Evolutionary conservation across 64 coral and sea anemone genomes (phyloP).

Genomic region (Montipora cactus): DNA sequence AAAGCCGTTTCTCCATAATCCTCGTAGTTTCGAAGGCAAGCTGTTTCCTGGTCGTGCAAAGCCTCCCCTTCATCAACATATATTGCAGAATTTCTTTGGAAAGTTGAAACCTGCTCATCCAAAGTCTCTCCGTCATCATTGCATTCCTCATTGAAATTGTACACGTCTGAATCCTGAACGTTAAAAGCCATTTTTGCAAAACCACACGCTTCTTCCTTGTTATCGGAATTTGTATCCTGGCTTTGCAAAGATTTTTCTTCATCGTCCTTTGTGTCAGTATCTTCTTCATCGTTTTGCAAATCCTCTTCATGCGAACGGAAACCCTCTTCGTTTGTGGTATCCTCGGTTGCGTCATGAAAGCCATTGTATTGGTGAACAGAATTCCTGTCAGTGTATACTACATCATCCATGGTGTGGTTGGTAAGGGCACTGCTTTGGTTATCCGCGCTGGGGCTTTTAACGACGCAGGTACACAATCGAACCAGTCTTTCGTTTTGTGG

Average conservation of each 20-base stretch:
- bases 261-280: background rate
- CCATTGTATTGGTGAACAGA: background rate
- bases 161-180: background rate
- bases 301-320: background rate
- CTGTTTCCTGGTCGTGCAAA: background rate
- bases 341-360: background rate
- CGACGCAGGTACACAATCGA: background rate
- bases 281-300: background rate
- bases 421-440: background rate
- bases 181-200: background rate
- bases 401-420: background rate
- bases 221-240: background rate
- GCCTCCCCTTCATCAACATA: background rate
- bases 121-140: background rate
- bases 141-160: background rate
- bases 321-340: background rate
- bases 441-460: background rate
- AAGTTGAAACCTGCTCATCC: background rate
- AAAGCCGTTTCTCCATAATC: background rate
- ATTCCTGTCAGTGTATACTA: background rate
- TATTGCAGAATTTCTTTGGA: background rate
- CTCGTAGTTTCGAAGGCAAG: background rate
- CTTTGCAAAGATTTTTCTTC: background rate
- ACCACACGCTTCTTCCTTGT: background rate
- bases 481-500: constrained; percentile 42